Percentiles rank a stretch among this genome's conserved stretches.
These are phyloP conservation scores for Drosophila malerkotliana DNA, from an alignment of 1,140 invertebrate genomes.

Conservation along the genomic window DNA sequence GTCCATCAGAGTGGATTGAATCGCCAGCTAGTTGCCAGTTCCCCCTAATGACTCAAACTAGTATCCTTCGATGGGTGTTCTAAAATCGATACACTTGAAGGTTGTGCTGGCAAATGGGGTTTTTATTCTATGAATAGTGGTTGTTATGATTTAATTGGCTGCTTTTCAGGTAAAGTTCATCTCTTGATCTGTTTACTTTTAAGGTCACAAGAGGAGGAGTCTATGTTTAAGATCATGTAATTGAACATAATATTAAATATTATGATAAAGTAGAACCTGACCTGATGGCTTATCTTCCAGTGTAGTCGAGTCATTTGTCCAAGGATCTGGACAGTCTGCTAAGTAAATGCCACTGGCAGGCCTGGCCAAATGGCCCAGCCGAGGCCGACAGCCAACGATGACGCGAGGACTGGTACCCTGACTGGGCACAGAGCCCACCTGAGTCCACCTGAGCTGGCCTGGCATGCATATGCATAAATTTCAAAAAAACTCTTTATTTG, in stretches of 20 bases:
- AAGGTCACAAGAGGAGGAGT: too few relatives aligned
- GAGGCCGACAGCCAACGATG: conserved; percentile 14
- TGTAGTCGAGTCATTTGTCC: conserved; percentile 5
- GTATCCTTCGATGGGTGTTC: background rate
- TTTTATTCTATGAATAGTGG: background rate
- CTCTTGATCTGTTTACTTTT: too few relatives aligned
- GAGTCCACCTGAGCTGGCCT: conserved; percentile 10
- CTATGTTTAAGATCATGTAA: too few relatives aligned
- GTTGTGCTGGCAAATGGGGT: background rate
- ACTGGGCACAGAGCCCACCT: background rate
- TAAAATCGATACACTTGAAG: conserved; percentile 32
- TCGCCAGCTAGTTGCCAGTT: conserved; percentile 21
- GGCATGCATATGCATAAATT: conserved; percentile 64
- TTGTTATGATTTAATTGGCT: background rate
- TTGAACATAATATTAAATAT: conserved; percentile 28
- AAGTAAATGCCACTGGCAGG: conserved; percentile 55
- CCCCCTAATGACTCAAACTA: conserved; percentile 15
- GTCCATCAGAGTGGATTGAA: conserved; percentile 24
- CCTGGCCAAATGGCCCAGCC: conserved; percentile 27
- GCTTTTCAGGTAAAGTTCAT: too few relatives aligned
- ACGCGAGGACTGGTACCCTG: conserved; percentile 3
- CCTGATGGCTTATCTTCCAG: background rate
- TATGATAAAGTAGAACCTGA: too few relatives aligned
- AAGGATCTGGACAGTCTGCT: conserved; percentile 29
- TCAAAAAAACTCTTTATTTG: conserved; percentile 66